Conservation (phyloP, 1,140 invertebrate genomes). For the Lamellibrachia luymesi region DNA sequence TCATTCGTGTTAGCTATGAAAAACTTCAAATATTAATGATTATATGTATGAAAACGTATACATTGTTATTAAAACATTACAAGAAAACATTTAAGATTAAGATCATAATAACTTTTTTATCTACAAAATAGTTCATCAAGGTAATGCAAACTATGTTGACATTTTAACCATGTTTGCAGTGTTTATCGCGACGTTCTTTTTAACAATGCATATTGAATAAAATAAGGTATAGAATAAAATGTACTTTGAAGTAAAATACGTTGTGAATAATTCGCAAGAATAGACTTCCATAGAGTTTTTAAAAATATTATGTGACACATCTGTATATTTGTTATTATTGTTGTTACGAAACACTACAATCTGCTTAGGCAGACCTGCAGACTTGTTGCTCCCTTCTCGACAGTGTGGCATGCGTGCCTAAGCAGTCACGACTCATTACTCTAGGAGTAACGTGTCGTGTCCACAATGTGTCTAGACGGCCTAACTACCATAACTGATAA, state of each 20-base stretch:
- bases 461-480: not conserved
- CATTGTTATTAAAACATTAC: not conserved
- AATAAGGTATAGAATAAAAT: no score
- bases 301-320: not conserved
- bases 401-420: not conserved
- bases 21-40: not conserved
- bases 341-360: no score
- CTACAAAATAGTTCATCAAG: no score
- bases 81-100: not conserved
- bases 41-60: not conserved
- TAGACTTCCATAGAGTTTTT: not conserved
- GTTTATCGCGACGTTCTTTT: no score
- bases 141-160: no score
- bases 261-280: not conserved
- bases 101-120: not conserved
- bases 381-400: no score
- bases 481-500: not conserved
- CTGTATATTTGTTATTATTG: no score
- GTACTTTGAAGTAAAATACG: not conserved
- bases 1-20: not conserved
- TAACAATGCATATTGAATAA: no score
- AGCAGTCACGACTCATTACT: not conserved
- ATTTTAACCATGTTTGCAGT: no score
- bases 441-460: no score
- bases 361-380: no score